Evolutionary conservation across 1,140 invertebrate species (phyloP), one percentile per base, ranked within the genome.

Genomic region (Acromyrmex echinatior): DNA sequence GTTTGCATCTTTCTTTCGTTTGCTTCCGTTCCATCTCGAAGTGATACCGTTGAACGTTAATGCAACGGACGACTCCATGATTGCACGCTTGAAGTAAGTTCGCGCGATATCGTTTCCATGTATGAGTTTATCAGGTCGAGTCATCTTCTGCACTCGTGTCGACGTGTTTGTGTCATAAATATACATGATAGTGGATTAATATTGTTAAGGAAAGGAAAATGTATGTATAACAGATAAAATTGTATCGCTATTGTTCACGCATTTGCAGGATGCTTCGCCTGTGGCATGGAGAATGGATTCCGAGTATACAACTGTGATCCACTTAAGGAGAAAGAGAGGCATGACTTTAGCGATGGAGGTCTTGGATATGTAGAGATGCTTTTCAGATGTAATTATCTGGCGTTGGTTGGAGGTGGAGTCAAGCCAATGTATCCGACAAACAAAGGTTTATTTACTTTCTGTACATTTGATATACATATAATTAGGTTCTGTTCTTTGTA

Each of bases 291-390:
- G 94, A 98, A 97, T 96, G 99, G 99, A 49, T 99, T 99, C 96
- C 96, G 99, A 92, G 98, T 99, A n/a, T 99, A 99, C 94, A 99
- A 99, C 94, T 98, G 98, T 94, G 99, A 99, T 95, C 99, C 99
- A 16, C 95, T 99, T 65, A 99, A 99, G 95, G 98, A 99, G 95
- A 99, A 99, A 96, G 98, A 99, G 95, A 96, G 98, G 88, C 98
- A 99, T 96, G 98, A 98, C 94, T 98, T 98, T 94, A 96, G 97
- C 51, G 97, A 98, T 96, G 99, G 98, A 78, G 99, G 99, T 9
- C 96, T 99, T 66, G 97, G 98, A 84, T 98, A 98, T 94, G 98
- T 99, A 14, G 99, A 99, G 96, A 99, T 99, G 99, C 96, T 99
- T 12, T 99, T 99, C 95, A 96, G 99, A 80, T 99, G 99, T 95